Conservation (phyloP, 2,888 invertebrate genomes). For the Linnaemya tessellans region DNA sequence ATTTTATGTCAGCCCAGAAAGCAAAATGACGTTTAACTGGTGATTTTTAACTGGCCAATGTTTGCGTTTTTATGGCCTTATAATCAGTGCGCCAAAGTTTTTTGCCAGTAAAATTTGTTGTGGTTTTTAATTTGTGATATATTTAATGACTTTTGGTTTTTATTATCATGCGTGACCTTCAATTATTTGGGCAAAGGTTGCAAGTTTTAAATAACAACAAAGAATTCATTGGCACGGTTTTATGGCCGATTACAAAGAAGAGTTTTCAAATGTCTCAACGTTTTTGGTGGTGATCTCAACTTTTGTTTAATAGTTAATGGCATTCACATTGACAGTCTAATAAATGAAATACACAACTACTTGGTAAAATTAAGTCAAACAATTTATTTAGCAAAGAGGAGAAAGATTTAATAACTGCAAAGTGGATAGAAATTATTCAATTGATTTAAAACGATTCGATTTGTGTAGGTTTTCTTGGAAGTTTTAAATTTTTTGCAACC, state of each 20-base stretch:
- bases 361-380: too few relatives aligned
- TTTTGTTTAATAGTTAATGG: neutral
- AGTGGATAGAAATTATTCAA: too few relatives aligned
- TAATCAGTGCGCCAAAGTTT: constrained; percentile 47
- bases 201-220: neutral
- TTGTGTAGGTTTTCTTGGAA: too few relatives aligned
- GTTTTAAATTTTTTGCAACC: too few relatives aligned
- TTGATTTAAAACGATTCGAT: too few relatives aligned
- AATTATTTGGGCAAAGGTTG: constrained; percentile 30
- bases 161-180: constrained; percentile 65
- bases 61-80: constrained; percentile 27
- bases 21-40: constrained; percentile 19
- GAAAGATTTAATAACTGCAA: too few relatives aligned
- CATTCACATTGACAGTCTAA: too few relatives aligned
- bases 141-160: constrained; percentile 42
- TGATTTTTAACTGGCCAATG: neutral
- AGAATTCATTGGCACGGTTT: constrained; percentile 2
- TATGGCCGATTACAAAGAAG: constrained; percentile 12
- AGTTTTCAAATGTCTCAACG: neutral
- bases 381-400: too few relatives aligned
- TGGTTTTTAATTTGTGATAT: constrained; percentile 30
- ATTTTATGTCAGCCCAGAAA: constrained; percentile 11
- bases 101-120: neutral
- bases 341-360: too few relatives aligned
- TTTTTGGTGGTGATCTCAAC: neutral